A percentile compares a stretch with the other conserved stretches of the same genome.
phyloP scores from a whole-genome alignment of 2,888 invertebrate species.

The Stegana nigrithorax region DNA sequence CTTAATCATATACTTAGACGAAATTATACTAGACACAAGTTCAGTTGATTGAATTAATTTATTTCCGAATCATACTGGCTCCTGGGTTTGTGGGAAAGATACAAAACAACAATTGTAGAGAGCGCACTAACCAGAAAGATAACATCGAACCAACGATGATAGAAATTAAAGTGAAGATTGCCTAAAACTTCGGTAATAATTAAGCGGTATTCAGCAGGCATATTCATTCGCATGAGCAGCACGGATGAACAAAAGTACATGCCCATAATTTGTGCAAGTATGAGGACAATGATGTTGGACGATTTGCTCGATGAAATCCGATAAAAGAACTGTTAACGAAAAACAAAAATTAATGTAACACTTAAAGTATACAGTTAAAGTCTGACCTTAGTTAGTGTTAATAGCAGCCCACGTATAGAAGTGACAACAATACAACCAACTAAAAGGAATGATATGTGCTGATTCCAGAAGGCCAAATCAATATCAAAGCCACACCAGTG shows the following conservation, averaged over 20 bases:
- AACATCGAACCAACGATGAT: slow-evolving; percentile 99
- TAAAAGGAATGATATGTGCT: slow-evolving; percentile 96
- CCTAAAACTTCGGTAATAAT: slow-evolving; percentile 90
- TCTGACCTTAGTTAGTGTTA: slow-evolving; percentile 94
- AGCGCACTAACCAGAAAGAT: slow-evolving; percentile 97
- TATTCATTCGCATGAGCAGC: slow-evolving; percentile 97
- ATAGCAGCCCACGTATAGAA: slow-evolving; percentile 93
- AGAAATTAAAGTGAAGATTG: slow-evolving; percentile 98
- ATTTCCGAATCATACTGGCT: slow-evolving; percentile 67
- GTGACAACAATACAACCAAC: slow-evolving; percentile 98
- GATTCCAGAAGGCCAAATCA: slow-evolving; percentile 99
- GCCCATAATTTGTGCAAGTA: slow-evolving; percentile 98
- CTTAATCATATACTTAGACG: slow-evolving; percentile 22
- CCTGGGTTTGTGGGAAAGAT: slow-evolving; percentile 93
- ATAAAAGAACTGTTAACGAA: slow-evolving; percentile 88
- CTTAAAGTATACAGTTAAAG: background rate
- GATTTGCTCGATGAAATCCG: slow-evolving; percentile 99
- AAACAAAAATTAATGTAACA: background rate
- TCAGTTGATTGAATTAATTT: slow-evolving; percentile 44
- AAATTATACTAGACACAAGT: slow-evolving; percentile 17
- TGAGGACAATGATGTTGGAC: slow-evolving; percentile 96
- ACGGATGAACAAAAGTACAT: slow-evolving; percentile 99
- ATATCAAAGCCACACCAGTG: slow-evolving; percentile 96
- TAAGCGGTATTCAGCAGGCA: slow-evolving; percentile 96
- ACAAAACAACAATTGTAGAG: slow-evolving; percentile 94